Percentiles rank a stretch among this genome's conserved stretches.
Conservation (phyloP, 2,888 invertebrate genomes). For the Coleophora flavipennella region DNA sequence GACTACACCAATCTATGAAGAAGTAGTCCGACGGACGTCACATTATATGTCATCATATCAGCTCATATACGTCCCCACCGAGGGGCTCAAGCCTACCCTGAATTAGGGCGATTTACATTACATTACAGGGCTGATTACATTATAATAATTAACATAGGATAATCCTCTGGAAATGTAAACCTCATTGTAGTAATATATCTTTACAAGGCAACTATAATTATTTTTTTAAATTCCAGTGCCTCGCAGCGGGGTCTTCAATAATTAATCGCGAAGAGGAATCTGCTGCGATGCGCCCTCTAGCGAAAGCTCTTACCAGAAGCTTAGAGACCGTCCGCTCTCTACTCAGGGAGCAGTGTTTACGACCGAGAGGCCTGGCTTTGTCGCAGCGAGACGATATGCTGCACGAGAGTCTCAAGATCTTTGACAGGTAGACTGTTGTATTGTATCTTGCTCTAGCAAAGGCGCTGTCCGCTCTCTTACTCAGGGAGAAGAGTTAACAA, state of each 20-base stretch:
- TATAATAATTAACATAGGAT: too few relatives aligned
- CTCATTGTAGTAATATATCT: too few relatives aligned
- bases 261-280: conserved; percentile 98
- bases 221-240: conserved; percentile 75
- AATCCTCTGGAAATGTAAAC: too few relatives aligned
- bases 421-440: too few relatives aligned
- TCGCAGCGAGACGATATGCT: conserved; percentile 79
- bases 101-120: too few relatives aligned
- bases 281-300: conserved; percentile 95
- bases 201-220: too few relatives aligned
- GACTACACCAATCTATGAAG: too few relatives aligned
- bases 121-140: too few relatives aligned
- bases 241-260: conserved; percentile 98
- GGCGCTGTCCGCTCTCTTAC: conserved; percentile 91
- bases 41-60: too few relatives aligned
- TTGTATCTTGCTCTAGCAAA: conserved; percentile 96
- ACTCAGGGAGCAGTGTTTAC: conserved; percentile 88
- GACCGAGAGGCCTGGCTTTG: conserved; percentile 73
- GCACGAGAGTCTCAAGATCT: conserved; percentile 87
- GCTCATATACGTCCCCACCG: too few relatives aligned
- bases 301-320: conserved; percentile 96
- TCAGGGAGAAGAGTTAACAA: conserved; percentile 89
- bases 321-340: conserved; percentile 93
- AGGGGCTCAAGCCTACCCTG: too few relatives aligned
- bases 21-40: too few relatives aligned